Conservation (phyloP, 2,888 invertebrate species). For the Erpobdella octoculata region DNA sequence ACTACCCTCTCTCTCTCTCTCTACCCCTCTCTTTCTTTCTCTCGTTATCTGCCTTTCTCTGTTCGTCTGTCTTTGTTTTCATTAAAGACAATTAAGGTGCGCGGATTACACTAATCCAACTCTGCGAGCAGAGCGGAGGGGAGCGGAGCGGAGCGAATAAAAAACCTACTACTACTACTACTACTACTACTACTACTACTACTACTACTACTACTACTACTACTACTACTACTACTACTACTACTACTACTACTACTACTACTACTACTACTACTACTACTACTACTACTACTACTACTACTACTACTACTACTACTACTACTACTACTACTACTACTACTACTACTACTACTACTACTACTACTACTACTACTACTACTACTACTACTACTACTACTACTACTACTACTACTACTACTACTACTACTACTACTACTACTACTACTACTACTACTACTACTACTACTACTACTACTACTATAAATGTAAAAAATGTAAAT, state of each 20-base stretch:
- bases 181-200: neutral
- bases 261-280: neutral
- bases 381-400: neutral
- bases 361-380: conserved; percentile 1
- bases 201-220: neutral
- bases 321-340: conserved; percentile 1
- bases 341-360: conserved; percentile 1
- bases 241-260: conserved; percentile 1
- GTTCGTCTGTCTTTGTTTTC: too few species aligned
- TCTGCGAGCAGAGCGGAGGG: too few species aligned
- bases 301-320: conserved; percentile 1
- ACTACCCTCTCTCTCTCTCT: too few species aligned
- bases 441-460: neutral
- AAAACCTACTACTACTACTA: neutral
- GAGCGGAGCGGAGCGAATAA: too few species aligned
- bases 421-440: neutral
- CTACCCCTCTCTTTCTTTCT: too few species aligned
- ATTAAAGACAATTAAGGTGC: too few species aligned
- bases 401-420: neutral
- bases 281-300: conserved; percentile 1
- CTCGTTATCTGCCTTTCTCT: too few species aligned
- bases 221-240: neutral
- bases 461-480: neutral
- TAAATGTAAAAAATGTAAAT: too few species aligned
- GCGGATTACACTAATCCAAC: too few species aligned